Evolutionary conservation across 2,113 vertebrate species (phyloP), one percentile per base, ranked within the genome.

Genomic region (Myiozetetes cayanensis): DNA sequence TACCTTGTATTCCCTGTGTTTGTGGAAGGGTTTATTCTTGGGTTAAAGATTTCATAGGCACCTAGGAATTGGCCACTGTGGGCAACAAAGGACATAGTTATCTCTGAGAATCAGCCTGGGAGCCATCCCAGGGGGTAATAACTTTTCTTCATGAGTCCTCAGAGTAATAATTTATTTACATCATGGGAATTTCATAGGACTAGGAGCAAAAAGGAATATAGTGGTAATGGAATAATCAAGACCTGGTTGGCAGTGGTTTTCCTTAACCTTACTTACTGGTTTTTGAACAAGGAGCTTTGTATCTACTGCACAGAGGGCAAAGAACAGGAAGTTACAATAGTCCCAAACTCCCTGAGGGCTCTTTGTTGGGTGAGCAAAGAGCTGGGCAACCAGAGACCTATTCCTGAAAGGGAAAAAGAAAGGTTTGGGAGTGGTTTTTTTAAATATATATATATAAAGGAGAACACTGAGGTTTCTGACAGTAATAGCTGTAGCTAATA

Each of bases 241-340:
- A 63, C 18, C 37, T 75, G 28, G 10, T 43, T 74, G 35, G 7
- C 47, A 28, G 3, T 46, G 47, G 18, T 71, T 81, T 84, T 78
- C 41, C 33, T 53, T 46, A 44, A 12, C 50, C 21, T 74, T 41
- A n/a, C 24, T 24, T 41, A n/a, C 24, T 24, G 5, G 12, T 39
- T 58, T 21, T 19, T 56, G 82, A 55, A 68, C 46, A 20, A 65
- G 37, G 49, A 92, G 46, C 8, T 88, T 28, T 44, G 55, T 35
- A 28, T 41, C 41, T 46, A 16, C 25, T 9, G 35, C 0, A 0
- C 1, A 0, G 65, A 53, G 59, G 46, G 27, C 21, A 16, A 58
- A 78, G 49, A 33, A 35, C n/a, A 46, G 56, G 23, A 72, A 67
- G 49, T 8, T 41, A 49, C 22, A 37, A 2, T 2, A 75, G 20